Evolutionary conservation across 2,113 vertebrate genomes (phyloP).

Genomic region (Garra rufa): DNA sequence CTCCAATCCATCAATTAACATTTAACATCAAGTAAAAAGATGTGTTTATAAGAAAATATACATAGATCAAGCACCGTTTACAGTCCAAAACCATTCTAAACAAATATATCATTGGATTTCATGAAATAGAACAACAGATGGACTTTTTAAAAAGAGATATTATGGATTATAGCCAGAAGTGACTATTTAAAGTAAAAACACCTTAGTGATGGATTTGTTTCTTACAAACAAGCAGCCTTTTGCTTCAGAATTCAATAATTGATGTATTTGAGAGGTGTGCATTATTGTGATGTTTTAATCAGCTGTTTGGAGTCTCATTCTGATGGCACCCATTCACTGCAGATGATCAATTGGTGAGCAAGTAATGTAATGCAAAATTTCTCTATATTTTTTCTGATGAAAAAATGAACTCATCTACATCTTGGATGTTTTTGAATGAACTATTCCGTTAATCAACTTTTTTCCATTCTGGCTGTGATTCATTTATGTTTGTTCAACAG

Average conservation of each 20-base stretch:
- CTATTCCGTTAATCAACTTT: neutral
- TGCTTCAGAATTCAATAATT: too few relatives aligned
- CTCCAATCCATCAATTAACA: neutral
- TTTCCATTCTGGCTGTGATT: neutral
- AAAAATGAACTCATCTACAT: too few relatives aligned
- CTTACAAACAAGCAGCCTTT: neutral
- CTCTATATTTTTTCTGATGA: neutral
- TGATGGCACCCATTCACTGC: neutral
- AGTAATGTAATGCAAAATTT: neutral
- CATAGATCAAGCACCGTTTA: neutral
- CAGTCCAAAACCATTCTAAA: neutral
- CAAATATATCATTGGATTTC: neutral
- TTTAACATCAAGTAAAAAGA: neutral
- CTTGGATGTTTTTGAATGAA: too few relatives aligned
- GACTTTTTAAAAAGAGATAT: neutral
- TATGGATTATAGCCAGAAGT: neutral
- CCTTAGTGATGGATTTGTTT: neutral
- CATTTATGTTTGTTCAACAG: slow-evolving; percentile 18
- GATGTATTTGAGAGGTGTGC: neutral
- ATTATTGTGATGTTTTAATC: neutral
- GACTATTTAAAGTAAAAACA: neutral
- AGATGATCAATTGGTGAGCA: neutral
- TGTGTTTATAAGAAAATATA: neutral
- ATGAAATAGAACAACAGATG: neutral
- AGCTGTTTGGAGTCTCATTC: too few relatives aligned